Base-by-base conservation (phyloP, 2,113 vertebrate species). In the Phalacrocorax aristotelis region DNA sequence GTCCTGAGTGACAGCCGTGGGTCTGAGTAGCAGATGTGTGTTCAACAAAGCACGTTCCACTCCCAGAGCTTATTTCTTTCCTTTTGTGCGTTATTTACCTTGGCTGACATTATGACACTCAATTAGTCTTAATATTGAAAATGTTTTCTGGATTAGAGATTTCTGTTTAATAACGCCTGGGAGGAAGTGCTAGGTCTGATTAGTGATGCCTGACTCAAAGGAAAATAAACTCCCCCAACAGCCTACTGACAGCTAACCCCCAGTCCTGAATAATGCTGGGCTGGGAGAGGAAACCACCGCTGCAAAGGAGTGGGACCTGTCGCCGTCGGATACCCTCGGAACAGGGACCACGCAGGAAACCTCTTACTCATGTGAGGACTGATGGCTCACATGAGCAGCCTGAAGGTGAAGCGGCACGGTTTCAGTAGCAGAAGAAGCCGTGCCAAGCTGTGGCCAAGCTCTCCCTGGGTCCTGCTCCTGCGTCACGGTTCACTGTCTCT, bases 91-190 rank as follows among this genome's bases (percentile, higher is more conserved):
- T 83, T 96, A 74, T 95, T 97, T 95, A 88, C 87, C 51, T 88
- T 83, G 78, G 71, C 71, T 94, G 95, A 96, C 87, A 83, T 91
- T 74, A 76, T 95, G 93, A 89, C 89, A 91, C 66, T 88, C 92
- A 90, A 88, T 97, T 95, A 97, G 84, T 77, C 66, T 95, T 93
- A 88, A 97, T 91, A 87, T 90, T 95, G 9, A 6, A 91, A 97
- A 95, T 92, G 87, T 95, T 96, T 97, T 96, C 78, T 92, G 82
- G 66, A 90, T 96, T 96, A 96, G 71, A 91, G 82, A 91, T 83
- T 96, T 76, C 83, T 92, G 60, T 90, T 97, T 97, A 94, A 86
- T 83, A 86, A 93, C 90, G 44, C 62, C 71, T 70, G 38, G 68
- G 48, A 88, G 75, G 82, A 93, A 93, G 70, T 52, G 51, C 38